Percentiles rank a stretch among this genome's conserved stretches.
Conservation (phyloP, 2,113 vertebrate species). For the Laticauda colubrina region DNA sequence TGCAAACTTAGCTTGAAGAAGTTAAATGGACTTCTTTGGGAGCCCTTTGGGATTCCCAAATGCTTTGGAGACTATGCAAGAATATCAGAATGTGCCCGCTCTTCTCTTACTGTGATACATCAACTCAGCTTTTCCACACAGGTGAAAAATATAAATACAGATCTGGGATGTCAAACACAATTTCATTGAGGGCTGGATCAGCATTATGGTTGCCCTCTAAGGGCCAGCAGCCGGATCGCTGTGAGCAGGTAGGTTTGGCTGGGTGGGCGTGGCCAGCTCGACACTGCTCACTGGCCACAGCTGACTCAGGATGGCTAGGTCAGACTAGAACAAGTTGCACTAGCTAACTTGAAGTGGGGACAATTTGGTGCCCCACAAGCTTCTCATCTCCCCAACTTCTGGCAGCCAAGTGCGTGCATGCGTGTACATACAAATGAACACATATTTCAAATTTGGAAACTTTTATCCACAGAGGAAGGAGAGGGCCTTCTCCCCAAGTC, state of each 20-base stretch:
- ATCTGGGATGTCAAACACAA: neutral
- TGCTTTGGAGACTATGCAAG: neutral
- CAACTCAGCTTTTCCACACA: neutral
- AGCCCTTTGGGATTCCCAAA: neutral
- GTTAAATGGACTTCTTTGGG: neutral
- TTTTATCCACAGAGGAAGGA: too few species aligned
- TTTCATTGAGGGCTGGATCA: neutral
- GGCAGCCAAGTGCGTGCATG: too few species aligned
- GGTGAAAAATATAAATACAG: neutral
- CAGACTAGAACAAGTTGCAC: neutral
- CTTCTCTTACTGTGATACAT: neutral
- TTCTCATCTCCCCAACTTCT: neutral
- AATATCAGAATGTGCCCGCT: neutral
- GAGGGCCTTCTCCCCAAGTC: too few species aligned
- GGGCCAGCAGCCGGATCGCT: neutral
- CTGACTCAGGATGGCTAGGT: neutral
- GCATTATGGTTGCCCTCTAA: neutral
- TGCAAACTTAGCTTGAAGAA: neutral
- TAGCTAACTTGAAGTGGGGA: neutral
- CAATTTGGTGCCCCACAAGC: neutral
- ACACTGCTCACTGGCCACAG: rapidly evolving
- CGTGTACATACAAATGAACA: too few species aligned
- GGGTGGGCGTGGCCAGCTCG: neutral
- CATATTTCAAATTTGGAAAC: too few species aligned
- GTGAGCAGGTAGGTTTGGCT: neutral